Conservation (phyloP, 2,113 vertebrate species). For the Rhodinocichla rosea region DNA sequence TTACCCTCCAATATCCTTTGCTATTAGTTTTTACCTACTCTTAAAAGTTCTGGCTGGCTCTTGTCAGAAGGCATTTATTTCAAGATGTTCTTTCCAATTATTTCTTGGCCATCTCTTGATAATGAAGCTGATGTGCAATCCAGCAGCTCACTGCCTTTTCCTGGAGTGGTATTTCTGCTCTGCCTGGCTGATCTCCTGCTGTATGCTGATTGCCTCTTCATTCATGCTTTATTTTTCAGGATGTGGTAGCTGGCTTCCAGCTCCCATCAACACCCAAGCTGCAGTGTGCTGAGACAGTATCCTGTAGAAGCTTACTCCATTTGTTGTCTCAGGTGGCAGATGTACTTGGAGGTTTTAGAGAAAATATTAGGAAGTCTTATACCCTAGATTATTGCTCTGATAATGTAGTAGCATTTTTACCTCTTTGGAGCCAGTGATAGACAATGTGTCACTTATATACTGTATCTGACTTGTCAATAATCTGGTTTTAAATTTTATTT, state of each 20-base stretch:
- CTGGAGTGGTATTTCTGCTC: background rate
- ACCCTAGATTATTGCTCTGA: background rate
- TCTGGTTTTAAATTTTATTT: background rate
- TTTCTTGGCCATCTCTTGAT: background rate
- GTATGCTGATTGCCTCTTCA: background rate
- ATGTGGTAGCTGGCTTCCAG: conserved; percentile 20
- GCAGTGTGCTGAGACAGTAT: background rate
- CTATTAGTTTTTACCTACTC: background rate
- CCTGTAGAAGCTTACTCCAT: background rate
- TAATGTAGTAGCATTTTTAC: background rate
- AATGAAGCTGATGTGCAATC: background rate
- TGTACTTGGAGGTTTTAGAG: background rate
- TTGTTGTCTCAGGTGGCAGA: conserved; percentile 9
- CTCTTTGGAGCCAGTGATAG: background rate
- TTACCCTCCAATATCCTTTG: background rate
- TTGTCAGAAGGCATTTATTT: background rate
- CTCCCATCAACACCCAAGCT: background rate
- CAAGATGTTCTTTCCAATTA: background rate
- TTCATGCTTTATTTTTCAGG: conserved; percentile 8
- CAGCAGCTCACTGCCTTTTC: background rate
- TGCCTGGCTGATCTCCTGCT: background rate
- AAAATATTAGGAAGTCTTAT: background rate
- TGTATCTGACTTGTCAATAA: background rate
- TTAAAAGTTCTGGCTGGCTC: background rate
- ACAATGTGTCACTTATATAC: background rate